A percentile compares a stretch with the other conserved stretches of the same genome.
These are phyloP conservation scores for Temnothorax nylanderi DNA, from an alignment of 1,140 invertebrate species.

Conservation along the genomic window DNA sequence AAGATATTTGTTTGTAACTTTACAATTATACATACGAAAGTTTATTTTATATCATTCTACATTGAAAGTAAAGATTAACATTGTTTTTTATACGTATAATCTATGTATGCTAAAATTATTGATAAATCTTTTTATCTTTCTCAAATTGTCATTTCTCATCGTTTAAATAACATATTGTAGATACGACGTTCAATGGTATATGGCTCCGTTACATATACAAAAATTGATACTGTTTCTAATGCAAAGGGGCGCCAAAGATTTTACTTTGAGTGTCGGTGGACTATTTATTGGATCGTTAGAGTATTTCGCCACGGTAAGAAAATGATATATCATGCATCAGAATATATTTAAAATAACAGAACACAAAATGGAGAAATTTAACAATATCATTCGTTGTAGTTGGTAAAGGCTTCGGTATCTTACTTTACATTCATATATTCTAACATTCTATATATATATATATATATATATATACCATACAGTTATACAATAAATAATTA, in stretches of 20 bases:
- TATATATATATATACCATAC: too few relatives aligned
- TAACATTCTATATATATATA: not conserved
- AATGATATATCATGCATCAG: not conserved
- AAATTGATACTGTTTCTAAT: not conserved
- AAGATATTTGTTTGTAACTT: not conserved
- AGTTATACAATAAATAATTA: too few relatives aligned
- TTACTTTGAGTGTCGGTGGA: not conserved
- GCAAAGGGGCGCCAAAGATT: not conserved
- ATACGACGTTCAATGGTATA: not conserved
- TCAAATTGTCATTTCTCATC: not conserved
- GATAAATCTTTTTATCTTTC: not conserved
- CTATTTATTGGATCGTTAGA: not conserved
- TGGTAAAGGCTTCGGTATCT: not conserved
- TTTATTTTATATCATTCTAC: not conserved
- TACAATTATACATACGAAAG: not conserved
- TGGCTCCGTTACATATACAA: not conserved
- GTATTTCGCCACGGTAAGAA: not conserved
- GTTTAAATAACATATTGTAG: not conserved
- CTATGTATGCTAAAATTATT: not conserved
- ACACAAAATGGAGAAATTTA: not conserved
- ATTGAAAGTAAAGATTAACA: not conserved
- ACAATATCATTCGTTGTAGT: not conserved
- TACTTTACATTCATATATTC: constrained; percentile 11
- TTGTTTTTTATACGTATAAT: not conserved
- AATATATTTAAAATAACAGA: not conserved